Conservation (phyloP, 2,888 invertebrate genomes). For the Petrophora chlorosata region DNA sequence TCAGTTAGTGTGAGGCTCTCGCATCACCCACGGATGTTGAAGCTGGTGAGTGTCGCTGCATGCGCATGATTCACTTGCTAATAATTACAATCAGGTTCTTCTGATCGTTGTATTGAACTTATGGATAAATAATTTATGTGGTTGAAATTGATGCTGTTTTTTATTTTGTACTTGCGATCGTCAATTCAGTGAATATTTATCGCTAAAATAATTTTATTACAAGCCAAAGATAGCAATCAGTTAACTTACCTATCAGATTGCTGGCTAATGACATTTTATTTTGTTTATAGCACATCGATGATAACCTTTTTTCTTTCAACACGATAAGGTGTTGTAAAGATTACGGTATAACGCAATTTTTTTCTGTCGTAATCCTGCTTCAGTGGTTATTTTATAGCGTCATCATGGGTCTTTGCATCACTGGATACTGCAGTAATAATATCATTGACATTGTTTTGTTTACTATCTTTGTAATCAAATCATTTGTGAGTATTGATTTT, state of each 20-base stretch:
- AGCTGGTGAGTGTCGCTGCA: conserved; percentile 72
- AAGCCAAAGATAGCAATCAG: conserved; percentile 20
- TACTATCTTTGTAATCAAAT: not conserved
- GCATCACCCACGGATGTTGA: conserved; percentile 69
- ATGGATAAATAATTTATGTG: too few relatives aligned
- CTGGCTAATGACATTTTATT: conserved; percentile 10
- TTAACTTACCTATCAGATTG: conserved; percentile 23
- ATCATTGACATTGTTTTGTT: not conserved
- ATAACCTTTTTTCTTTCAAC: conserved; percentile 8
- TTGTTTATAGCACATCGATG: conserved; percentile 1
- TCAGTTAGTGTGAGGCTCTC: conserved; percentile 49
- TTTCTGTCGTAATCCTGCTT: conserved; percentile 29
- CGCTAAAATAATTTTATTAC: conserved; percentile 29
- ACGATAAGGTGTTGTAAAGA: conserved; percentile 18
- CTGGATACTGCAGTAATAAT: conserved; percentile 17
- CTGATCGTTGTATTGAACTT: too few relatives aligned
- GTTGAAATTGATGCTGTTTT: not conserved
- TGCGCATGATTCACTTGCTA: conserved; percentile 44
- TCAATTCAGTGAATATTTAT: conserved; percentile 22
- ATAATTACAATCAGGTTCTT: conserved; percentile 25
- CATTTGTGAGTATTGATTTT: not conserved
- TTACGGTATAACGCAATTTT: conserved; percentile 17
- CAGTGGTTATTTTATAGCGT: conserved; percentile 31
- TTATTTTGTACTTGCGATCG: conserved; percentile 26
- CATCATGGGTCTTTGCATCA: conserved; percentile 31